Evolutionary conservation across 2,113 vertebrate species (phyloP).

Genomic region (Phyllostomus hastatus): DNA sequence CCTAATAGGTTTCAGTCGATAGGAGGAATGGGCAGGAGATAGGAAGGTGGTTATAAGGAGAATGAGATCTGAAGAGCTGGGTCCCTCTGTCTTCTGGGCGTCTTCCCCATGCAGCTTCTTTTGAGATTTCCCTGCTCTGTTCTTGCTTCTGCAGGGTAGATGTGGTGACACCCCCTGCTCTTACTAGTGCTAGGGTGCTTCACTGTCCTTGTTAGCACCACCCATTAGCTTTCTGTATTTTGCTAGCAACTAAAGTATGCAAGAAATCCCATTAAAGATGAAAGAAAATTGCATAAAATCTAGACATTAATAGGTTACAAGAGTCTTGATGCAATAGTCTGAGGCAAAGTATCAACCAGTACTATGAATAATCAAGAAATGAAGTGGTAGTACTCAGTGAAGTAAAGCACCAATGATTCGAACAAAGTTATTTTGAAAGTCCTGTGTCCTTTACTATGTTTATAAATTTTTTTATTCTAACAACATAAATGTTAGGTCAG

Average conservation of each 20-base stretch:
- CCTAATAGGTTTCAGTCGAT: background rate
- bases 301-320: background rate
- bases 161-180: background rate
- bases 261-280: background rate
- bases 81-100: background rate
- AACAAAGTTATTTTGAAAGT: background rate
- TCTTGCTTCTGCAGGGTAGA: background rate
- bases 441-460: background rate
- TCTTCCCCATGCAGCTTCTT: background rate
- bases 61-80: background rate
- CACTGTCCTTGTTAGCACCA: background rate
- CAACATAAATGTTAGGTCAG: background rate
- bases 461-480: background rate
- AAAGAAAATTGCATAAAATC: background rate
- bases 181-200: fast-evolving
- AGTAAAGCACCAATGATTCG: background rate
- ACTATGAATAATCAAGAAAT: background rate
- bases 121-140: background rate
- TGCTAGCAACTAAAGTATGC: background rate
- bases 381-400: background rate
- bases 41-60: background rate
- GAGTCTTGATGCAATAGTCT: background rate
- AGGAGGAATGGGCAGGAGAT: background rate
- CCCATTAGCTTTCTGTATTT: background rate
- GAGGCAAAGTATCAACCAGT: background rate